Evolutionary conservation across 1,140 invertebrate genomes (phyloP), one percentile per base, ranked within the genome.

Genomic region (Cotesia glomerata): DNA sequence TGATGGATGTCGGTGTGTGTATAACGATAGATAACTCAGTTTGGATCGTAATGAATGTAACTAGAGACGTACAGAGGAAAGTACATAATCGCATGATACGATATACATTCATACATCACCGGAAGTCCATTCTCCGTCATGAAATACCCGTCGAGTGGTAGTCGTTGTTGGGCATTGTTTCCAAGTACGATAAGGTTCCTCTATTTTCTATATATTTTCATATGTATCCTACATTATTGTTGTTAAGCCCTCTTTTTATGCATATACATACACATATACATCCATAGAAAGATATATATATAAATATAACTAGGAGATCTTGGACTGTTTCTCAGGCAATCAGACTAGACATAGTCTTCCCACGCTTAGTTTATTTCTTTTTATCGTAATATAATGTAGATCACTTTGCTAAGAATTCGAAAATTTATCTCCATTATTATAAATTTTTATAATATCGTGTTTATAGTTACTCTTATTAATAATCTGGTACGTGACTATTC

Each of bases 351-450:
- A 56, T 56, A n/a, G n/a, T 56, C 52, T 56, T 56, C 52, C 52
- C 61, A 63, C 35, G 61, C 61, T 63, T 63, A 14, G n/a, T 36
- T 34, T 63, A 63, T 32, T 63, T 63, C 26, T 63, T 63, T 63
- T 26, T 36, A 9, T 45, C 11, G 39, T 5, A 9, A 13, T 58
- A 58, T 45, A 45, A 45, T 45, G 39, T 45, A 45, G 39, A 45
- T 45, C 39, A 45, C 39, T 45, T 45, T 45, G 39, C 5, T 2
- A 45, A 45, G 39, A 45, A 45, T 45, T 45, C 7, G 7, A 45
- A 45, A 45, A 45, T 45, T 45, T 45, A 45, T 45, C 39, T 11
- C 11, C 11, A 8, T 8, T 45, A 45, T 45, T 45, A 9, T 45
- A 2, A 26, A 3, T 26, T 26, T 26, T 26, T 3, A 26, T 26